phyloP scores from a whole-genome alignment of 2,113 vertebrate genomes.

The Pristiophorus japonicus region DNA sequence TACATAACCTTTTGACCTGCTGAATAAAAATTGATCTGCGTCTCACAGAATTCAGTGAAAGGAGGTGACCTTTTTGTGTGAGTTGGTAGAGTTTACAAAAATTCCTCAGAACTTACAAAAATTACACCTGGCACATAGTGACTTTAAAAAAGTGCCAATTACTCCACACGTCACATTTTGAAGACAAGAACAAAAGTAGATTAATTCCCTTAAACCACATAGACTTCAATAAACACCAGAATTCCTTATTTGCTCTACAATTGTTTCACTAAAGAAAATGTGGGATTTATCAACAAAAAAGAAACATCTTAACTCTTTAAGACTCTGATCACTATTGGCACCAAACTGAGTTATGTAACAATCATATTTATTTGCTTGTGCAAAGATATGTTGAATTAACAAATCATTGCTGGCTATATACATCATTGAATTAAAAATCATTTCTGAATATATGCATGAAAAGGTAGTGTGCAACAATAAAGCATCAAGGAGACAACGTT shows the following conservation, averaged over 20 bases:
- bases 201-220: background rate
- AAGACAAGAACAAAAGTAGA: background rate
- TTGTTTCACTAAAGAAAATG: background rate
- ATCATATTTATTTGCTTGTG: background rate
- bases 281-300: background rate
- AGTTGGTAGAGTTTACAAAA: background rate
- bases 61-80: background rate
- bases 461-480: background rate
- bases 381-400: background rate
- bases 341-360: background rate
- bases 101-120: background rate
- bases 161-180: background rate
- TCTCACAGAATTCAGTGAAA: background rate
- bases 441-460: background rate
- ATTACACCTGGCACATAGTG: background rate
- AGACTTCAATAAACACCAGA: background rate
- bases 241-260: background rate
- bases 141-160: background rate
- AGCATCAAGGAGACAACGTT: background rate
- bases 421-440: background rate
- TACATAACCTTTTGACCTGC: constrained; percentile 2
- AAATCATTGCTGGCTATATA: background rate
- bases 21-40: background rate
- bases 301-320: background rate
- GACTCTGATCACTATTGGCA: background rate